Evolutionary conservation across 2,888 invertebrate genomes (phyloP), one percentile per base, ranked within the genome.

Genomic region (Caenorhabditis sulstoni): DNA sequence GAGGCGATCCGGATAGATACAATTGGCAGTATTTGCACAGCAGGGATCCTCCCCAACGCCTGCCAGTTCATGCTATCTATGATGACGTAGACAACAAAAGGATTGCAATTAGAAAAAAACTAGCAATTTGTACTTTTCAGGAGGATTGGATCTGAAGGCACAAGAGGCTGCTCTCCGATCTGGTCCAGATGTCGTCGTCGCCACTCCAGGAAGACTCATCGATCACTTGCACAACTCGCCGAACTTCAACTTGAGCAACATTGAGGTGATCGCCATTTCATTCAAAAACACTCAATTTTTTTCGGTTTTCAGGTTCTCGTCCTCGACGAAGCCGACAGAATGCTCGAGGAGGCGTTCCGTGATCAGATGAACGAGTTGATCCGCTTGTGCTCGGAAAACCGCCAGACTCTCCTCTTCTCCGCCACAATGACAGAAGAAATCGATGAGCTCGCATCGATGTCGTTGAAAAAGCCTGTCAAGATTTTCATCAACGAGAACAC

Each of bases 281-380:
- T n/a, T 29, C 7, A 3, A 18, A 57, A 39, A 18, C 12, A 22
- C 20, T n/a, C 29, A n/a, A 41, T 94, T 97, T 64, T 11, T 14
- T 2, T 9, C n/a, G n/a, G 18, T 53, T 49, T 80, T 22, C 53
- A 85, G 85, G 88, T 90, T 23, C 91, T 95, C 35, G 93, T 95
- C 81, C 91, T 95, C 55, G 94, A 94, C 89, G 94, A 95, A 91
- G 94, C 94, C 49, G 94, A 94, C 91, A 92, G 93, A 86, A 98
- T 99, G 96, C 91, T 99, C 83, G 98, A 99, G 91, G 97, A 98
- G 90, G 96, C 96, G 91, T 99, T 99, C 92, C 96, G 96, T 0
- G 97, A 97, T 85, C 99, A 99, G 91, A 96, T 99, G 96, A 97
- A 96, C 90, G 97, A 98, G 92, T 95, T 99, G 87, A 95, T 99